phyloP scores from a whole-genome alignment of 2,888 invertebrate species.

The Atrina japonica region DNA sequence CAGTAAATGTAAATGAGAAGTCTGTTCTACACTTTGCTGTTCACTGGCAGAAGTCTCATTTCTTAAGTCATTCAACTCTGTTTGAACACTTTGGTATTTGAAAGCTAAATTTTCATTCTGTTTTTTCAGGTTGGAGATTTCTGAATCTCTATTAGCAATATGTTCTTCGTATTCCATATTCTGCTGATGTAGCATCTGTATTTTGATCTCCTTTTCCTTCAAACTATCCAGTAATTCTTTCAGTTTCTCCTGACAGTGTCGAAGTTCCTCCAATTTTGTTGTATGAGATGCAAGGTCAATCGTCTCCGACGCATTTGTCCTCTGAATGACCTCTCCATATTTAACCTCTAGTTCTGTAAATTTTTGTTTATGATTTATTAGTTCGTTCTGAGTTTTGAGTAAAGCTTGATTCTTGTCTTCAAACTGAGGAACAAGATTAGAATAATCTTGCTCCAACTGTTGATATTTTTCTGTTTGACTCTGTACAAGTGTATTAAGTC shows the following conservation, averaged over 20 bases:
- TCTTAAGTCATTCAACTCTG: slow-evolving; percentile 67
- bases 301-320: slow-evolving; percentile 63
- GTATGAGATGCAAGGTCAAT: slow-evolving; percentile 61
- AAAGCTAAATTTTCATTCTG: slow-evolving; percentile 76
- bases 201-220: slow-evolving; percentile 56
- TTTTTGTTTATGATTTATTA: slow-evolving; percentile 77
- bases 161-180: slow-evolving; percentile 67
- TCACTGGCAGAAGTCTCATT: slow-evolving; percentile 58
- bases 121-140: slow-evolving; percentile 69
- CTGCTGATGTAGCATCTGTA: slow-evolving; percentile 61
- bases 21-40: slow-evolving; percentile 54
- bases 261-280: slow-evolving; percentile 62
- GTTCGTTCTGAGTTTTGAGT: slow-evolving; percentile 79
- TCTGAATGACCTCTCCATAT: slow-evolving; percentile 71
- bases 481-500: slow-evolving; percentile 82
- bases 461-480: slow-evolving; percentile 69
- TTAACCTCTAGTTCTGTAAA: slow-evolving; percentile 77
- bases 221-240: slow-evolving; percentile 54
- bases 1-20: slow-evolving; percentile 63
- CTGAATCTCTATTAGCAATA: slow-evolving; percentile 61
- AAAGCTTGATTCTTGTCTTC: slow-evolving; percentile 80
- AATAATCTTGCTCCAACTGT: slow-evolving; percentile 72
- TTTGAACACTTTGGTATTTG: slow-evolving; percentile 71
- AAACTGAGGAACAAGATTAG: slow-evolving; percentile 76
- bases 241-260: slow-evolving; percentile 55